Evolutionary conservation across 2,797 vertebrate species (phyloP), one percentile per base, ranked within the genome.

Genomic region (Craterocephalus amniculus): DNA sequence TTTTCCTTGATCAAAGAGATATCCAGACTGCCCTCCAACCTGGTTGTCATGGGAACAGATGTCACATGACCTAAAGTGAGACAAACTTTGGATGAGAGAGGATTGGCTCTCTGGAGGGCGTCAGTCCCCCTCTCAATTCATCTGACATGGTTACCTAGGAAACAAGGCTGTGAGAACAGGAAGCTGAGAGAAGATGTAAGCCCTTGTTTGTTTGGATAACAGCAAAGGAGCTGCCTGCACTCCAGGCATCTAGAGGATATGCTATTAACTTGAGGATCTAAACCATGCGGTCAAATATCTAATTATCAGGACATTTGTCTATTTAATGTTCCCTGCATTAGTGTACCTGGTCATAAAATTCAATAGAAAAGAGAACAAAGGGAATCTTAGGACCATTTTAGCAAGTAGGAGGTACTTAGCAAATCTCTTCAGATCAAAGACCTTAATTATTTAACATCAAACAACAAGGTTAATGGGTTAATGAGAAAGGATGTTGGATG

Each of bases 11-110:
- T 90, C 90, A 91, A 85, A 89, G 89, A 86, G 88, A 92, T 92
- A 89, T 74, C 87, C 88, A 83, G 90, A 91, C 92, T 93, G 93
- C 91, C 93, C 91, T 92, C 85, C 91, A 92, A 95, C 94, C 93
- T 94, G 91, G 94, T 95, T 94, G 94, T 94, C 93, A 95, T 94
- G 92, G 94, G 90, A 95, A 94, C 94, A 85, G 86, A 87, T 91
- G 88, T 92, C 92, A 94, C 91, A 89, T 93, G 93, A 94, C 91
- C 90, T 79, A 83, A 93, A 94, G 92, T 87, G 90, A 93, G 89
- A 90, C 90, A 93, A 95, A 94, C 91, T 94, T 95, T 93, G 91
- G 90, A 92, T 93, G 89, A 89, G 90, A 92, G 91, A 91, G 92
- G 91, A 91, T 91, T 90, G 88, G 93, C 90, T 93, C 94, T 90